These are phyloP conservation scores for Metaphire vulgaris DNA, from an alignment of 1,140 invertebrate species.

Conservation along the genomic window DNA sequence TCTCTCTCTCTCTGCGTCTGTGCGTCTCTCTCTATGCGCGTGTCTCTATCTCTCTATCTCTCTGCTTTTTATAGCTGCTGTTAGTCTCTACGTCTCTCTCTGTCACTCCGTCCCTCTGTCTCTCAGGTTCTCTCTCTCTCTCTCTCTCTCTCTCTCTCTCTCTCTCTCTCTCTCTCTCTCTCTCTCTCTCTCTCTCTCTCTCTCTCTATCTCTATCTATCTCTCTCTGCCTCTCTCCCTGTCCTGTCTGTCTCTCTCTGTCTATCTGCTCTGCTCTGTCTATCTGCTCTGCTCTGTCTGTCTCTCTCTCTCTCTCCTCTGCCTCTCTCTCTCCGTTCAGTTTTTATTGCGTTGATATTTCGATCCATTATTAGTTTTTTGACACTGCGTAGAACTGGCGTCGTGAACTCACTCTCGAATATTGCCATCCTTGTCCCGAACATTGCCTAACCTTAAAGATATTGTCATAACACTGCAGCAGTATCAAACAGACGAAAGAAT, in stretches of 20 bases:
- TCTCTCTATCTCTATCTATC: neutral
- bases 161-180: constrained; percentile 1
- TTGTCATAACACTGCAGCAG: too few relatives aligned
- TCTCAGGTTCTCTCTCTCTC: neutral
- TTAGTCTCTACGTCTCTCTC: neutral
- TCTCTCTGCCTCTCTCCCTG: neutral
- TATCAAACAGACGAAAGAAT: too few relatives aligned
- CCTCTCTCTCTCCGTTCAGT: neutral
- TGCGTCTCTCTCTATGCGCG: neutral
- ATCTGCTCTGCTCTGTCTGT: neutral
- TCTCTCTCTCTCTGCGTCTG: neutral
- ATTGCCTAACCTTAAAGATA: too few relatives aligned
- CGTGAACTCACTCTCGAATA: too few relatives aligned
- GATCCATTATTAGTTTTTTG: too few relatives aligned
- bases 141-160: neutral
- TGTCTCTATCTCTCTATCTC: neutral
- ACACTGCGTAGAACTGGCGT: too few relatives aligned
- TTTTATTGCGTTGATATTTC: too few relatives aligned
- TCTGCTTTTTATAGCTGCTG: neutral
- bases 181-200: constrained; percentile 1
- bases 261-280: neutral
- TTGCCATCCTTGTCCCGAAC: too few relatives aligned
- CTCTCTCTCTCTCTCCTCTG: neutral
- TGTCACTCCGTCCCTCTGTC: neutral
- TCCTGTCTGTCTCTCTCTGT: neutral